Evolutionary conservation across 2,797 vertebrate species (phyloP).

Genomic region (Brachymystax lenok): DNA sequence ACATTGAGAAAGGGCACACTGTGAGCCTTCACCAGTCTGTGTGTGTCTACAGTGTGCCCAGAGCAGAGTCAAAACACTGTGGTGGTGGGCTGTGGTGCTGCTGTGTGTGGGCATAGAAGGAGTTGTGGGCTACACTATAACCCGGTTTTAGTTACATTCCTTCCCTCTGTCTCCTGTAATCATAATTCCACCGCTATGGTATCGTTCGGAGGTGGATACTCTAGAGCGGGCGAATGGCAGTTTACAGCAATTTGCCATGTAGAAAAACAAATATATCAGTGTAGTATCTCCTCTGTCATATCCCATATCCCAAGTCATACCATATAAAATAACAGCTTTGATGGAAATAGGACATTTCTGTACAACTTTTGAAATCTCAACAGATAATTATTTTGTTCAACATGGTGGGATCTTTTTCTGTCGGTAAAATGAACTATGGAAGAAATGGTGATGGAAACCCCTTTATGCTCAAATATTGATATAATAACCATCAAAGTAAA

Average conservation of each 20-base stretch:
- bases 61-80: too few species aligned
- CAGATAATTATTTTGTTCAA: too few species aligned
- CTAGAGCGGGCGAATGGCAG: conserved; percentile 12
- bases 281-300: not conserved
- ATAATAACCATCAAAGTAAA: too few species aligned
- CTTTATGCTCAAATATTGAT: too few species aligned
- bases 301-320: too few species aligned
- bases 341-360: too few species aligned
- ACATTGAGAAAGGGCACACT: not conserved
- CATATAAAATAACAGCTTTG: too few species aligned
- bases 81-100: not conserved
- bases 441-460: too few species aligned
- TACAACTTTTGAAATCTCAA: too few species aligned
- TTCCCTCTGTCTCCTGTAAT: conserved; percentile 2
- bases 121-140: not conserved
- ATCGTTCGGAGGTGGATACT: conserved; percentile 2
- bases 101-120: not conserved
- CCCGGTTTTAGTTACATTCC: conserved; percentile 10
- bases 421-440: too few species aligned
- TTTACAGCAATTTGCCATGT: conserved; percentile 1
- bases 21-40: not conserved
- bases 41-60: not conserved
- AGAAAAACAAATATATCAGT: not conserved
- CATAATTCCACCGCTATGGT: not conserved
- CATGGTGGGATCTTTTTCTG: too few species aligned